Evolutionary conservation across 1,140 invertebrate genomes (phyloP).

Genomic region (Agrilus planipennis): DNA sequence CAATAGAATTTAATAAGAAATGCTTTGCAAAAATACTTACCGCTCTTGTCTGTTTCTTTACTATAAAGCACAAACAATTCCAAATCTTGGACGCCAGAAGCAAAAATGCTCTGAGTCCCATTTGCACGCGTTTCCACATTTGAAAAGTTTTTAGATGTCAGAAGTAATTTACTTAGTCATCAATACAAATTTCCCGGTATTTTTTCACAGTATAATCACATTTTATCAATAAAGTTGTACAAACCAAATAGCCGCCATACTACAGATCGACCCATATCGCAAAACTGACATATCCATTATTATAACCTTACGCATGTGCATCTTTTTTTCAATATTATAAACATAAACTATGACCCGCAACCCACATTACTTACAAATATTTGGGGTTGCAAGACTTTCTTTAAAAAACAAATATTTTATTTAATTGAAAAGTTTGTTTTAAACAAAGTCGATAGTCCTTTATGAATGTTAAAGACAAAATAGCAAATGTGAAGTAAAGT

Average conservation of each 20-base stretch:
- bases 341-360: too few relatives aligned
- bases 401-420: too few relatives aligned
- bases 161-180: neutral
- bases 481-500: too few relatives aligned
- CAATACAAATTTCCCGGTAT: neutral
- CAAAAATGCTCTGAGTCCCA: constrained; percentile 91
- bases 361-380: too few relatives aligned
- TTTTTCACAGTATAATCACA: constrained; percentile 6
- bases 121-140: constrained; percentile 95
- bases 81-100: constrained; percentile 91
- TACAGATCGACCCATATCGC: constrained; percentile 10
- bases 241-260: constrained; percentile 7
- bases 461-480: too few relatives aligned
- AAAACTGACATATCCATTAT: too few relatives aligned
- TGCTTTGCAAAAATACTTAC: constrained; percentile 52
- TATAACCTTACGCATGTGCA: too few relatives aligned
- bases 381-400: too few relatives aligned
- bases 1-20: constrained; percentile 1
- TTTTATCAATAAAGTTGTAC: constrained; percentile 5
- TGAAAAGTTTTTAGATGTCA: constrained; percentile 14
- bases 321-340: too few relatives aligned
- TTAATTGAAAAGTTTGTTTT: too few relatives aligned
- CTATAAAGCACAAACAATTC: constrained; percentile 94
- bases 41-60: constrained; percentile 89
- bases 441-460: too few relatives aligned